A percentile compares a stretch with the other conserved stretches of the same genome.
phyloP scores from a whole-genome alignment of 92 coral and sea anemone species.

The Bergia puertoricense region DNA sequence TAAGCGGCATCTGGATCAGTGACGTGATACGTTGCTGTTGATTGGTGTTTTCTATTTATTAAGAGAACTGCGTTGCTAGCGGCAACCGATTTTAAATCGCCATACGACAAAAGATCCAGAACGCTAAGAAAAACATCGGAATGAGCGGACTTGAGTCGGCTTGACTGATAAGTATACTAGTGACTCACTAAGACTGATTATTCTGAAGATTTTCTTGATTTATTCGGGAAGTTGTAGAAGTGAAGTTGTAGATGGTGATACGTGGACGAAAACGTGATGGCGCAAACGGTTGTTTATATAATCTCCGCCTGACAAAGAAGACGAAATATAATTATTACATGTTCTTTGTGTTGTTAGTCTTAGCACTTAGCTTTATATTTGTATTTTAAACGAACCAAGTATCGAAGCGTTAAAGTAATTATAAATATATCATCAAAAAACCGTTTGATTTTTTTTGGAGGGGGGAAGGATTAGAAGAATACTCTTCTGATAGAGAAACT shows the following conservation, averaged over 20 bases:
- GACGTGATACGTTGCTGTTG: background rate
- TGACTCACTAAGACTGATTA: background rate
- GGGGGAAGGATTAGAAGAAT: too few species aligned
- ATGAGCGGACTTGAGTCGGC: background rate
- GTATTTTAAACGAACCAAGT: background rate
- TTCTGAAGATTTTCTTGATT: background rate
- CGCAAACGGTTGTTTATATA: background rate
- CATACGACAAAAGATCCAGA: background rate
- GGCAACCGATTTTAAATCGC: background rate
- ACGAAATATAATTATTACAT: background rate
- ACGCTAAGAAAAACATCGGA: background rate
- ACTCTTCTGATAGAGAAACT: too few species aligned
- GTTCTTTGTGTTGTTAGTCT: background rate
- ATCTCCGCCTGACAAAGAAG: background rate
- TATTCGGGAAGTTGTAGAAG: too few species aligned
- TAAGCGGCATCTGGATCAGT: conserved; percentile 42
- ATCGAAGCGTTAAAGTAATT: background rate
- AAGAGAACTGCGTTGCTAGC: background rate
- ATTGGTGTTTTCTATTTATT: conserved; percentile 20
- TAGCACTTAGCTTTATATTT: background rate
- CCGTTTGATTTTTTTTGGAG: too few species aligned
- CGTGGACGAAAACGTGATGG: background rate
- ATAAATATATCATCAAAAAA: background rate
- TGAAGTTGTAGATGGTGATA: background rate
- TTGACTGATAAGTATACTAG: too few species aligned